Percentiles rank a stretch among this genome's conserved stretches.
These are phyloP conservation scores for Lynx canadensis DNA, from an alignment of 2,113 vertebrate genomes.

Conservation along the genomic window DNA sequence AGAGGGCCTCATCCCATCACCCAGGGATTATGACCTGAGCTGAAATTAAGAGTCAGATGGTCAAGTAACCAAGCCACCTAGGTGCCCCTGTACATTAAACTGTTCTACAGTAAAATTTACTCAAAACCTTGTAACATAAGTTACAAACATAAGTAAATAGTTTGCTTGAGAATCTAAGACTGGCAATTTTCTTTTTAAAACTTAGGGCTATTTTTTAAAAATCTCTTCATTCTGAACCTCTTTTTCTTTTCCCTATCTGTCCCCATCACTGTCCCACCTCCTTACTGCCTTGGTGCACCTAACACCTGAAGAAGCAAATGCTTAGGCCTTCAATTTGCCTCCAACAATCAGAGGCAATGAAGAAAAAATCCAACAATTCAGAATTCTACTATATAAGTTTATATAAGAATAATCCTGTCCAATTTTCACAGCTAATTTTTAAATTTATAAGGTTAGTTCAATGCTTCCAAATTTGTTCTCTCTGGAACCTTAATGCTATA, in stretches of 20 bases:
- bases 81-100: neutral
- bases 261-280: neutral
- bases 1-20: too few relatives aligned
- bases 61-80: too few relatives aligned
- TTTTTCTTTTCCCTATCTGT: neutral
- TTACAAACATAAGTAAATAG: neutral
- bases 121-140: neutral
- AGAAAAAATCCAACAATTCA: neutral
- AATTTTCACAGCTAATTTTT: constrained; percentile 38
- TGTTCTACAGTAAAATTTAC: constrained; percentile 29
- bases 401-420: neutral
- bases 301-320: neutral
- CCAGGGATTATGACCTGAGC: too few relatives aligned
- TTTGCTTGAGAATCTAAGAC: neutral
- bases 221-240: neutral
- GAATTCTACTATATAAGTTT: neutral
- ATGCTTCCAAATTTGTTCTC: neutral
- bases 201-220: neutral
- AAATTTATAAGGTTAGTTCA: neutral
- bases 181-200: neutral
- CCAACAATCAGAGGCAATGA: neutral
- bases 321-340: neutral
- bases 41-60: too few relatives aligned
- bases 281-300: neutral
- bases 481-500: neutral